A percentile compares a stretch with the other conserved stretches of the same genome.
Evolutionary conservation across 2,113 vertebrate species (phyloP).

Genomic region (Hydropotes inermis): DNA sequence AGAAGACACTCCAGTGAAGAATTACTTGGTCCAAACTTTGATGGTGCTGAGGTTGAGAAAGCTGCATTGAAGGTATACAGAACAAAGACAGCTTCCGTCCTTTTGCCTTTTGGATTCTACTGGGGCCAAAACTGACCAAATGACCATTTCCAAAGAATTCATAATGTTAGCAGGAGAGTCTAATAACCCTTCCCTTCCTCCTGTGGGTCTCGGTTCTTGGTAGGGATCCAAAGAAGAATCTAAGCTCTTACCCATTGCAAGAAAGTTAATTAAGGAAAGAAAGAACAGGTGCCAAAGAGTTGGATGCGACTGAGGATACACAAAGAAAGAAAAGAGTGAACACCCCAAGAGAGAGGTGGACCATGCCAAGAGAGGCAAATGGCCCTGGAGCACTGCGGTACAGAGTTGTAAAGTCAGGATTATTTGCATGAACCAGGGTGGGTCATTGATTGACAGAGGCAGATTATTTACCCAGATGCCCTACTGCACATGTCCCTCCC

Average conservation of each 20-base stretch:
- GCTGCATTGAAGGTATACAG: not conserved
- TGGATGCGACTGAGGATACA: not conserved
- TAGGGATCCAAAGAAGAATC: not conserved
- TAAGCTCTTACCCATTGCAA: not conserved
- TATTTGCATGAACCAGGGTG: rapidly evolving
- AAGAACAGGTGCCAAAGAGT: not conserved
- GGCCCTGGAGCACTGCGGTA: not conserved
- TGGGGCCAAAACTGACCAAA: not conserved
- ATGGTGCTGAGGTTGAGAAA: not conserved
- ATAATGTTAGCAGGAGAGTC: not conserved
- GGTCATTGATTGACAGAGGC: not conserved
- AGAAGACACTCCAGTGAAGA: not conserved
- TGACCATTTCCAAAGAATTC: not conserved
- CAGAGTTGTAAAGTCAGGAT: not conserved
- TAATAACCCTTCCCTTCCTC: not conserved
- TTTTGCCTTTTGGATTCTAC: not conserved
- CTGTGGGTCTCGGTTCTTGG: not conserved
- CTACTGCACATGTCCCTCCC: not conserved
- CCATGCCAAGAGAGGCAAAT: not conserved
- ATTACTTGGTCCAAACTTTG: not conserved
- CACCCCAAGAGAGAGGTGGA: not conserved
- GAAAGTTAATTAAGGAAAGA: not conserved
- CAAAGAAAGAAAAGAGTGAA: not conserved
- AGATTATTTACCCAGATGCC: not conserved
- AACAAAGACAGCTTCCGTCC: rapidly evolving